Percentiles rank a stretch among this genome's conserved stretches.
These are phyloP conservation scores for Dasysyrphus albostriatus DNA, from an alignment of 2,888 invertebrate species.

Conservation along the genomic window DNA sequence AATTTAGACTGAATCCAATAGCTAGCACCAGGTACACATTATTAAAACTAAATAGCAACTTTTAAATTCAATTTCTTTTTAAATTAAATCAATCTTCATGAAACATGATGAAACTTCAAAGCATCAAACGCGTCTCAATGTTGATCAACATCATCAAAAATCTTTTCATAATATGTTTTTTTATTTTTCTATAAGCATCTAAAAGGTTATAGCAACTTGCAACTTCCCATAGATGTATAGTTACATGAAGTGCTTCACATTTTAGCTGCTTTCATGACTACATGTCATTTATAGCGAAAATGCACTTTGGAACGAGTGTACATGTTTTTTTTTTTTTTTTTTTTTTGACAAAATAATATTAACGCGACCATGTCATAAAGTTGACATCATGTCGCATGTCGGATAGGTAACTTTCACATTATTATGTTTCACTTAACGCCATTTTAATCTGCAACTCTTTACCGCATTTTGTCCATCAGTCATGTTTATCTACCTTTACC, in stretches of 20 bases:
- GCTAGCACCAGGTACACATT: no score
- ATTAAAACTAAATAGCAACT: no score
- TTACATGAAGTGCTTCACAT: no score
- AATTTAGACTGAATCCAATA: no score
- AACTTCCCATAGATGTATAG: no score
- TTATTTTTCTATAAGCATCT: no score
- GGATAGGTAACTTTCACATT: conserved; percentile 42
- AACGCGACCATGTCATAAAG: conserved; percentile 37
- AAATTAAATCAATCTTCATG: neutral
- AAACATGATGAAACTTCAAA: neutral
- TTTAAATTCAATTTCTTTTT: no score
- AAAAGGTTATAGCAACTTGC: no score
- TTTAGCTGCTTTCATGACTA: no score
- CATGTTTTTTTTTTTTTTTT: no score
- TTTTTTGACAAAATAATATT: conserved; percentile 52
- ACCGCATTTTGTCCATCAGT: conserved; percentile 43
- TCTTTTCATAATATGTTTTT: neutral
- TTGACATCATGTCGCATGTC: conserved; percentile 62
- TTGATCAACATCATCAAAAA: neutral
- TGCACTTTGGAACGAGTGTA: conserved; percentile 27
- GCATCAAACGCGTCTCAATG: neutral
- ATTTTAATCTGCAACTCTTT: conserved; percentile 45
- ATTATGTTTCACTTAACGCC: conserved; percentile 59
- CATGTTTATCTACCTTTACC: conserved; percentile 7
- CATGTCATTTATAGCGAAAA: neutral